Base-by-base conservation (phyloP, 2,888 invertebrate genomes). In the Quadroppia sp. region DNA sequence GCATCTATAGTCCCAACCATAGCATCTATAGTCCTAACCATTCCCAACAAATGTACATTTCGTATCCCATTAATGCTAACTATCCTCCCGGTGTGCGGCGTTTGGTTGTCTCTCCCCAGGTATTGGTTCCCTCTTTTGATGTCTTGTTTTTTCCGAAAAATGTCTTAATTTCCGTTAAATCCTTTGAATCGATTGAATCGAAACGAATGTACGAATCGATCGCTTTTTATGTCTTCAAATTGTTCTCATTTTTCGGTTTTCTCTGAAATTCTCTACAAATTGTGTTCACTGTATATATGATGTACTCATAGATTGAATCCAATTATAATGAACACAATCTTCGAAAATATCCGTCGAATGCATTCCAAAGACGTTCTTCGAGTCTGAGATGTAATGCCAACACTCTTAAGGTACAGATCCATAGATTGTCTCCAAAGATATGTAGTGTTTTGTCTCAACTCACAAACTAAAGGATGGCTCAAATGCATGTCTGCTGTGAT, bases 21-120 rank as follows among this genome's bases (percentile, higher is more conserved):
- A 53, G 13, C n/a, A 20, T 15, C 53, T 20, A 53, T 53, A 20
- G 20, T 59, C 28, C 59, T 59, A 59, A 28, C 15, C 30, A 59
- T 30, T 59, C 15, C 59, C 17, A 28, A 28, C 59, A 59, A 59
- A 59, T 59, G 20, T 59, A 59, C 20, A 17, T 59, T 30, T 59
- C 59, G 20, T 59, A 59, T 59, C 59, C 59, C 17, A 59, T 59
- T 15, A 30, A 59, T 59, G 28, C 64, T 64, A 64, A 64, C 64
- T 64, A 40, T 64, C 17, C 32, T 64, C 40, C 64, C 59, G 17
- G 59, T 59, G 28, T 30, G 4, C 36, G 64, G 64, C 64, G 36
- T 64, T n/a, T 64, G 64, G 64, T 64, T 64, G 1, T 64, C 32
- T 48, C 48, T 15, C 36, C 64, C 36, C 28, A 64, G 64, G 64